Conservation (phyloP, 2,888 invertebrate genomes). For the Lissonota sp. region DNA sequence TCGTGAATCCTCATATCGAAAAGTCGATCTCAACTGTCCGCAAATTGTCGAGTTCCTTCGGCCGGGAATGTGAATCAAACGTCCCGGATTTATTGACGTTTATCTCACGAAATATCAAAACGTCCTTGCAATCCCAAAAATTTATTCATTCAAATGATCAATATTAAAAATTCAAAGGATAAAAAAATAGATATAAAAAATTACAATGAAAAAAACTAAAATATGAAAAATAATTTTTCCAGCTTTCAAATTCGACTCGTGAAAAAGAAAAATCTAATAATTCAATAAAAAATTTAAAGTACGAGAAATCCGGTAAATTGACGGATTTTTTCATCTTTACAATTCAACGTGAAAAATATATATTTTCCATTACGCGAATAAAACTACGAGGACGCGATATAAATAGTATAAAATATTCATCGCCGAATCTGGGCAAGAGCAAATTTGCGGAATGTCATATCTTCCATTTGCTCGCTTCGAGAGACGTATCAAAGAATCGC, state of each 20-base stretch:
- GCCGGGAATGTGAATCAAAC: slow-evolving; percentile 10
- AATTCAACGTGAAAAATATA: neutral
- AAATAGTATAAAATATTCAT: neutral
- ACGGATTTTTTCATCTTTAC: neutral
- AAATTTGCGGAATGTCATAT: neutral
- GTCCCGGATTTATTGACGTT: slow-evolving; percentile 7
- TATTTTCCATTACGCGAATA: neutral
- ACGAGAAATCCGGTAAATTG: neutral
- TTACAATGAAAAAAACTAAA: neutral
- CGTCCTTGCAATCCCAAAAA: too few species aligned
- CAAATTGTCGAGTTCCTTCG: slow-evolving; percentile 1
- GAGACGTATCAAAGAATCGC: slow-evolving; percentile 2
- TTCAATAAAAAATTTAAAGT: too few species aligned
- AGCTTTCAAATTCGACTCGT: too few species aligned
- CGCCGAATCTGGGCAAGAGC: neutral
- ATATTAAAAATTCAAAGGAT: too few species aligned
- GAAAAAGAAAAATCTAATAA: too few species aligned
- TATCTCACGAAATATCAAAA: too few species aligned
- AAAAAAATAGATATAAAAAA: too few species aligned
- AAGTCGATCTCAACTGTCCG: slow-evolving; percentile 19
- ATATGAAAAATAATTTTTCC: neutral
- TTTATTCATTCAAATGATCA: too few species aligned
- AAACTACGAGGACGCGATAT: neutral
- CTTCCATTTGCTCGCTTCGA: neutral
- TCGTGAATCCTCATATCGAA: slow-evolving; percentile 12